A percentile compares a stretch with the other conserved stretches of the same genome.
These are phyloP conservation scores for Seriola rivoliana DNA, from an alignment of 2,113 vertebrate genomes.

Conservation along the genomic window DNA sequence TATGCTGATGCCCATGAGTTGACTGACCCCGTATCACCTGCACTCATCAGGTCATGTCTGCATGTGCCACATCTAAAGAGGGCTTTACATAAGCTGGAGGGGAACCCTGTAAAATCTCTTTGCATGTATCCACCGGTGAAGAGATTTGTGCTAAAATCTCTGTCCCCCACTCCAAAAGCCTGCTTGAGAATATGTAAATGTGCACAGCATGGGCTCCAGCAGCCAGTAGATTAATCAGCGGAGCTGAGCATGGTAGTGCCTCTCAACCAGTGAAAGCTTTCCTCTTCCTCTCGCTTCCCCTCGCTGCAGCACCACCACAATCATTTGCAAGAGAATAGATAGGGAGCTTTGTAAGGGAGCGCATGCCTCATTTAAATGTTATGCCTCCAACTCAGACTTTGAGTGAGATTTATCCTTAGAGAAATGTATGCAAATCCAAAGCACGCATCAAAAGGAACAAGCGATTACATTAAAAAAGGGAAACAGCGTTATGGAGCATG, in stretches of 20 bases:
- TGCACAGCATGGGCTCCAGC: slow-evolving; percentile 78
- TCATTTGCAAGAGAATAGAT: slow-evolving; percentile 84
- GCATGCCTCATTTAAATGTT: slow-evolving; percentile 86
- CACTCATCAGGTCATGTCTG: slow-evolving; percentile 61
- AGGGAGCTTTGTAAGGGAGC: slow-evolving; percentile 75
- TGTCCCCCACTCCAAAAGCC: slow-evolving; percentile 71
- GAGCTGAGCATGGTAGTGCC: slow-evolving; percentile 71
- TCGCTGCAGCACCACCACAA: slow-evolving; percentile 60
- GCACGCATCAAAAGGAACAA: slow-evolving; percentile 83
- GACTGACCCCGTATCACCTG: slow-evolving; percentile 61
- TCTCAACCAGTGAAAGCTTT: slow-evolving; percentile 69
- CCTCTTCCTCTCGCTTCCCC: slow-evolving; percentile 48
- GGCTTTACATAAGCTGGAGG: slow-evolving; percentile 72
- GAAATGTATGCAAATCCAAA: slow-evolving; percentile 86
- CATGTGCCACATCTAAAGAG: slow-evolving; percentile 61
- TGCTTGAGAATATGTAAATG: slow-evolving; percentile 84
- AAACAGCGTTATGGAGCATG: slow-evolving; percentile 57
- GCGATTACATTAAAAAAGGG: slow-evolving; percentile 82
- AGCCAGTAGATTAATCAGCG: slow-evolving; percentile 82
- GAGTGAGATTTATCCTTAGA: slow-evolving; percentile 83
- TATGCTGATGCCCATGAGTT: slow-evolving; percentile 42
- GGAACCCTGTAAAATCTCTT: slow-evolving; percentile 63
- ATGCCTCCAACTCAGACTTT: slow-evolving; percentile 80
- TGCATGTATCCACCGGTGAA: slow-evolving; percentile 54
- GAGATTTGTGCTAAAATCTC: slow-evolving; percentile 74